phyloP scores from a whole-genome alignment of 1,140 invertebrate genomes.

The Sipha flava region DNA sequence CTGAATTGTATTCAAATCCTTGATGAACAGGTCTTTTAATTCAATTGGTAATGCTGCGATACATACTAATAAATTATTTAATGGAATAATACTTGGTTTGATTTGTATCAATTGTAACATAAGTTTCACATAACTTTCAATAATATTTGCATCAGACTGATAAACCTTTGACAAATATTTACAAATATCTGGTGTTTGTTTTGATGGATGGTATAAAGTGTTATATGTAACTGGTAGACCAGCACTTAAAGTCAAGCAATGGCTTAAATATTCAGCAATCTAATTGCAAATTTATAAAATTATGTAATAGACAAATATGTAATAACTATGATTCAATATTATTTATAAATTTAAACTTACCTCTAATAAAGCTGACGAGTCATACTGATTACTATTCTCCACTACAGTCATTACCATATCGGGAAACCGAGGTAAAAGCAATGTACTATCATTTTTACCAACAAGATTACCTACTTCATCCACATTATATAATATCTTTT shows the following conservation, averaged over 20 bases:
- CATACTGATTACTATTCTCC: neutral
- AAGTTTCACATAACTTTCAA: slow-evolving; percentile 57
- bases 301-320: neutral
- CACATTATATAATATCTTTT: slow-evolving; percentile 19
- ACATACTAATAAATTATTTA: slow-evolving; percentile 65
- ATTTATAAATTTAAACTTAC: neutral
- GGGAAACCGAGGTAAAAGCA: neutral
- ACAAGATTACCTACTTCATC: slow-evolving; percentile 21
- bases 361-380: neutral
- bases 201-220: slow-evolving; percentile 51
- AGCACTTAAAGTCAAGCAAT: slow-evolving; percentile 25
- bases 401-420: slow-evolving; percentile 26
- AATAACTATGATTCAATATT: neutral
- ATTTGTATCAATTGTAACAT: slow-evolving; percentile 51
- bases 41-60: slow-evolving; percentile 58
- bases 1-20: slow-evolving; percentile 48
- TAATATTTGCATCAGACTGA: slow-evolving; percentile 47
- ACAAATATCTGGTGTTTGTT: slow-evolving; percentile 53
- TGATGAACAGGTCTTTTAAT: slow-evolving; percentile 49
- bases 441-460: neutral
- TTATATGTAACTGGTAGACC: slow-evolving; percentile 17
- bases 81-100: slow-evolving; percentile 47
- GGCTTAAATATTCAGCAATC: slow-evolving; percentile 26
- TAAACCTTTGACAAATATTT: slow-evolving; percentile 49
- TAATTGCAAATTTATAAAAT: neutral